Evolutionary conservation across 2,888 invertebrate genomes (phyloP).

Genomic region (Orthosia cruda): DNA sequence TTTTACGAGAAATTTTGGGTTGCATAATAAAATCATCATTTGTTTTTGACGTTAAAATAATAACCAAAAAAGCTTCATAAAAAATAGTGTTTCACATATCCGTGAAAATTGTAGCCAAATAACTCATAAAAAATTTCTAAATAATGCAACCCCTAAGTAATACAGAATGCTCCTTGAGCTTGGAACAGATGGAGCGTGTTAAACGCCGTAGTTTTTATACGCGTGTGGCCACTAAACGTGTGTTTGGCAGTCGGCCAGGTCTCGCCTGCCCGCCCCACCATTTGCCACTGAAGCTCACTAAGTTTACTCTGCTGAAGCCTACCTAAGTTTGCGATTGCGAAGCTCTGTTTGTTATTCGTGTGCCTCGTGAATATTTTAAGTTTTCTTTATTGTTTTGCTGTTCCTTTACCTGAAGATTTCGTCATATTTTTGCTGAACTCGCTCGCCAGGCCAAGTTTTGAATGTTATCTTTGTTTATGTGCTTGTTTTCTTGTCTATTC

Average conservation of each 20-base stretch:
- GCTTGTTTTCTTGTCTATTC: conserved; percentile 50
- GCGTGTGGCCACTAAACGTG: conserved; percentile 76
- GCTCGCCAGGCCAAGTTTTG: conserved; percentile 45
- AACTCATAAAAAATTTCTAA: not conserved
- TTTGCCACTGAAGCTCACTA: conserved; percentile 75
- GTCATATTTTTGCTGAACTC: conserved; percentile 61
- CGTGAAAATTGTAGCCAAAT: not conserved
- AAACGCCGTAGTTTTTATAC: conserved; percentile 74
- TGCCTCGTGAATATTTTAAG: conserved; percentile 67
- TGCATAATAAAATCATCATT: not conserved
- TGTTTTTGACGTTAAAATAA: not conserved
- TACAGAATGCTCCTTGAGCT: conserved; percentile 22
- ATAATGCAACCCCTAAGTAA: conserved; percentile 24
- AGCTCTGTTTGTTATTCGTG: conserved; percentile 68
- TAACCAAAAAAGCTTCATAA: not conserved
- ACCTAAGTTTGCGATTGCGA: conserved; percentile 69
- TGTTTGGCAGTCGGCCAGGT: conserved; percentile 79
- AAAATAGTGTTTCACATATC: not conserved
- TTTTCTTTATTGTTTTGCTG: conserved; percentile 69
- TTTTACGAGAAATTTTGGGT: not conserved
- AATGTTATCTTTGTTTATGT: conserved; percentile 59
- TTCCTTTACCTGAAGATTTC: conserved; percentile 67
- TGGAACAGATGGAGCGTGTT: conserved; percentile 67
- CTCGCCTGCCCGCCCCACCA: conserved; percentile 63
- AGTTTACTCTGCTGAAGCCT: conserved; percentile 71